phyloP scores from a whole-genome alignment of 2,113 vertebrate genomes.

The Madoqua kirkii region DNA sequence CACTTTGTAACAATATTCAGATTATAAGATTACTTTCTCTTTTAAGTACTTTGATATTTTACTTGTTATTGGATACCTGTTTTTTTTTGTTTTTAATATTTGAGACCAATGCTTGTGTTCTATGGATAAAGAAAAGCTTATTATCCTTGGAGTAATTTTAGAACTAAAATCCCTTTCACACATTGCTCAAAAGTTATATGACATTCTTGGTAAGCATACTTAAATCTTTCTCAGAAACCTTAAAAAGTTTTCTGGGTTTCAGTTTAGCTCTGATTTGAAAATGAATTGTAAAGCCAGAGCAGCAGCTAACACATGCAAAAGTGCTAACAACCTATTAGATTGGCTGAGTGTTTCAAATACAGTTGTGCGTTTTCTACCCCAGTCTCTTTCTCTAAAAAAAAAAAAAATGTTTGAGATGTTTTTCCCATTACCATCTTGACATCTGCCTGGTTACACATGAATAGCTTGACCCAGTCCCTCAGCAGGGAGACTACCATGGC shows the following conservation, averaged over 20 bases:
- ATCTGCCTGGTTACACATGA: conserved; percentile 71
- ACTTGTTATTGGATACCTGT: not conserved
- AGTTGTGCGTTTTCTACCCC: conserved; percentile 60
- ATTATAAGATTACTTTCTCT: not conserved
- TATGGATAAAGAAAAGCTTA: not conserved
- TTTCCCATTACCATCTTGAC: conserved; percentile 74
- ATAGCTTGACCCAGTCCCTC: conserved; percentile 74
- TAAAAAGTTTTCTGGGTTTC: conserved; percentile 39
- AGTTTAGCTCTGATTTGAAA: conserved; percentile 23
- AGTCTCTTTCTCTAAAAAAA: conserved; percentile 47
- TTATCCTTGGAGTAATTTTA: conserved; percentile 17
- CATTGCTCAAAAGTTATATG: not conserved
- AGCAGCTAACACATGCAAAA: conserved; percentile 28
- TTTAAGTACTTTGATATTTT: conserved; percentile 23
- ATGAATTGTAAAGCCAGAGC: conserved; percentile 52
- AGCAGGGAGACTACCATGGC: conserved; percentile 64
- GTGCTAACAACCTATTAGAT: conserved; percentile 51
- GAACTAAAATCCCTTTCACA: not conserved
- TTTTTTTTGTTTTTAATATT: not conserved
- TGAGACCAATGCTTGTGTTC: not conserved
- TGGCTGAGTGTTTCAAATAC: conserved; percentile 18
- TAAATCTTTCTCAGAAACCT: not conserved
- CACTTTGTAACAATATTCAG: not conserved
- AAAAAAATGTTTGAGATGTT: conserved; percentile 62
- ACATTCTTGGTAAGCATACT: not conserved